Conservation (phyloP, 2,113 vertebrate genomes). For the Zeus faber region DNA sequence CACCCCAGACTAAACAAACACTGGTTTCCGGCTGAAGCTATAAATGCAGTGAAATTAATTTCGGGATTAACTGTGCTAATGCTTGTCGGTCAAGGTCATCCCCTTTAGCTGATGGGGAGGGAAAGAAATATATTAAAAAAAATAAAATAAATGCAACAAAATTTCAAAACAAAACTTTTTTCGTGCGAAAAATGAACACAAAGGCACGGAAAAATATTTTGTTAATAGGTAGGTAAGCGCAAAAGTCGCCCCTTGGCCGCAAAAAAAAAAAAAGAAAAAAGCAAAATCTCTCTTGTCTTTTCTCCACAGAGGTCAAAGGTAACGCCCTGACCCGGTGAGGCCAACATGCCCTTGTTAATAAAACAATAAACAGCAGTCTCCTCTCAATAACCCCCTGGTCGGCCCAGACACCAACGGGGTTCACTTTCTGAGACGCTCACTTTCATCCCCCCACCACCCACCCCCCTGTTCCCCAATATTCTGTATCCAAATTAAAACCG, state of each 20-base stretch:
- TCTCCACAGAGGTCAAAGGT: slow-evolving; percentile 63
- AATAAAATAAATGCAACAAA: slow-evolving; percentile 7
- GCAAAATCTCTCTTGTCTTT: slow-evolving; percentile 39
- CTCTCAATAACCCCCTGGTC: slow-evolving; percentile 46
- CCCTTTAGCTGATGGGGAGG: not conserved
- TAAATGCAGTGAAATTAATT: slow-evolving; percentile 16
- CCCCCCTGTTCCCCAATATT: not conserved
- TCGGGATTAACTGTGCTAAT: not conserved
- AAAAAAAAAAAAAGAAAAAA: too few relatives aligned
- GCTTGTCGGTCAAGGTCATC: slow-evolving; percentile 5
- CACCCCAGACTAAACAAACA: slow-evolving; percentile 29
- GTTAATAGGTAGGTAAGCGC: too few relatives aligned
- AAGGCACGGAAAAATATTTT: slow-evolving; percentile 37
- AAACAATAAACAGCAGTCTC: slow-evolving; percentile 74
- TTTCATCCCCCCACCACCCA: slow-evolving; percentile 31
- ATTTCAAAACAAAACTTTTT: not conserved
- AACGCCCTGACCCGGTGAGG: slow-evolving; percentile 62
- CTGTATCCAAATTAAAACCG: slow-evolving; percentile 1
- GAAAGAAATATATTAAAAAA: too few relatives aligned
- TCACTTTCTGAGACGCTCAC: slow-evolving; percentile 27
- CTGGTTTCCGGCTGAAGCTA: not conserved
- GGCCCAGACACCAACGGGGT: slow-evolving; percentile 16
- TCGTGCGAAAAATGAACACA: slow-evolving; percentile 27
- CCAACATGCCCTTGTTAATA: slow-evolving; percentile 72
- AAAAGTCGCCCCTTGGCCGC: too few relatives aligned